Base-by-base conservation (phyloP, 30 jellyfish, hydroid and myxozoan species). In the Aurelia aurita complex sp. Pacific region DNA sequence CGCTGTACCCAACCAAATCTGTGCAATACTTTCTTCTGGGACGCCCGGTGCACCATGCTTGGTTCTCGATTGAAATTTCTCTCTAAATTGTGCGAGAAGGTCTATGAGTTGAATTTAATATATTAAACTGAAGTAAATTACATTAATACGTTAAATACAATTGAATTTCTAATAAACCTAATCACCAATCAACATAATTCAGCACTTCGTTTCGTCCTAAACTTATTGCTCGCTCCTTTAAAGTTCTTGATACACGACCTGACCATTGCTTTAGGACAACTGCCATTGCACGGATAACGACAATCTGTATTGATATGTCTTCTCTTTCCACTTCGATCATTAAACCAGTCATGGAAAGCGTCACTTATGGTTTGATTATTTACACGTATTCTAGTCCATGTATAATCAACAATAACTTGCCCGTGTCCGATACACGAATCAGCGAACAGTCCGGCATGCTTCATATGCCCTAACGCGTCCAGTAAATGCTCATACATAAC, bases 371-470 rank as follows among this genome's bases (percentile, higher is more conserved):
- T 77, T 19, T 79, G 73, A 60, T 94, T 94, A 60, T 79, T 78
- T 4, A 94, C 88, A 5, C 94, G 92, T 8, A 88, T 97, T 19
- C 89, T 90, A 2, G 96, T 73, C 98, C 98, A 94, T 23, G 98
- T 94, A 72, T 94, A 94, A 60, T 94, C 98, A 51, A 94, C 87
- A 53, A 94, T 94, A 3, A 76, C 98, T 73, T 94, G 98, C 5
- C 98, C 98, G 80, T 94, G 98, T 35, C 90, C 98, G 34, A 94
- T 64, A 74, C 98, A 94, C n/a, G 98, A 94, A 77, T 94, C 89
- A 5, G 97, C 98, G 84, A 77, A 94, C 34, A 94, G 83, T 10
- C 98, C 98, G 54, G 89, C 73, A 43, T 80, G 88, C 7, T 77
- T 76, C 52, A 73, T 64, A 11, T 40, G 60, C 23, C 64, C 61